Percentiles rank a stretch among this genome's conserved stretches.
phyloP scores from a whole-genome alignment of 2,113 vertebrate species.

The Oreochromis aureus region DNA sequence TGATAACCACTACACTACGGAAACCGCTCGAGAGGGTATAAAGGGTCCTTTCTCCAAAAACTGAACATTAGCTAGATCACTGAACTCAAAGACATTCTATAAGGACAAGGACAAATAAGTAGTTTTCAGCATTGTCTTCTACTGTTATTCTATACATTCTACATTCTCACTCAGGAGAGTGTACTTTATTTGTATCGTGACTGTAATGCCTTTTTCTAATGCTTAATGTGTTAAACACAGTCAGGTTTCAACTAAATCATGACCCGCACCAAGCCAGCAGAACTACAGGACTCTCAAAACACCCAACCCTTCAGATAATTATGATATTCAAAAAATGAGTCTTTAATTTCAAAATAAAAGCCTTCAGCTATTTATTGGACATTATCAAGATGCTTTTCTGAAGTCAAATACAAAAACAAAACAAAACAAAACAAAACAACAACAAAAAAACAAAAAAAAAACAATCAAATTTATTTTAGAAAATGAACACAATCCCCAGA shows the following conservation, averaged over 20 bases:
- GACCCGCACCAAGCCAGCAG: neutral
- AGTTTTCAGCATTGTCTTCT: neutral
- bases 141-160: neutral
- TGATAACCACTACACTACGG: neutral
- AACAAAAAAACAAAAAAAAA: too few relatives aligned
- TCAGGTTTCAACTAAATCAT: neutral
- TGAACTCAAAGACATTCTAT: neutral
- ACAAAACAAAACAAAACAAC: too few relatives aligned
- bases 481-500: neutral
- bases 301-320: neutral
- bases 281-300: neutral
- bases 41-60: neutral
- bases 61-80: neutral
- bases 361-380: too few relatives aligned
- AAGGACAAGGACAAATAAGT: neutral
- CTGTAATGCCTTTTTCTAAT: neutral
- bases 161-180: neutral
- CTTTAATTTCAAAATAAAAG: too few relatives aligned
- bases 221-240: neutral
- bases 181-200: neutral
- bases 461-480: too few relatives aligned
- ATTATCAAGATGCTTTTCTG: too few relatives aligned
- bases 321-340: too few relatives aligned
- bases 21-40: accelerated
- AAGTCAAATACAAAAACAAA: too few relatives aligned